phyloP scores from a whole-genome alignment of 1,140 invertebrate genomes.

The Brachionus koreanus region DNA sequence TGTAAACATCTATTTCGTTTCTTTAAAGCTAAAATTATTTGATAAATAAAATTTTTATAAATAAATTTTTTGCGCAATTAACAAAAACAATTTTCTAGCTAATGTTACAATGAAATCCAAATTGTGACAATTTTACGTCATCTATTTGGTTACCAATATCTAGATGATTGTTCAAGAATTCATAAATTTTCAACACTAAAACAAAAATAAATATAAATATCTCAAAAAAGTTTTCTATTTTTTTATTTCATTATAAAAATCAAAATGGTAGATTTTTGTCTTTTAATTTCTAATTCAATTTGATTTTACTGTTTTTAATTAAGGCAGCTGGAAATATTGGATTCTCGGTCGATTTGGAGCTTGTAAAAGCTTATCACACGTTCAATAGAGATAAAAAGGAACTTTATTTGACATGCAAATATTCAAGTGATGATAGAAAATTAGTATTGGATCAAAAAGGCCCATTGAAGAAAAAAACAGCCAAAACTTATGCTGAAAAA shows the following conservation, averaged over 20 bases:
- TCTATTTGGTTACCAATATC: neutral
- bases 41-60: neutral
- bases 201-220: neutral
- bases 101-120: neutral
- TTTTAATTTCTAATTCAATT: too few relatives aligned
- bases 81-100: neutral
- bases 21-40: neutral
- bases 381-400: slow-evolving; percentile 38
- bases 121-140: neutral
- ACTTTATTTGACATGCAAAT: slow-evolving; percentile 25
- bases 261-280: neutral
- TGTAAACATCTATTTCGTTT: neutral
- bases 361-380: slow-evolving; percentile 29
- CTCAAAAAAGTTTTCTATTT: neutral
- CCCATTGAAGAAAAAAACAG: neutral
- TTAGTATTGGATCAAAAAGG: slow-evolving; percentile 26
- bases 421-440: slow-evolving; percentile 36
- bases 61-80: neutral
- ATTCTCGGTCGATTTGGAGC: slow-evolving; percentile 12
- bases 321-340: slow-evolving; percentile 7
- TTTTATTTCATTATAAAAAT: neutral
- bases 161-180: neutral
- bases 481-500: slow-evolving; percentile 25
- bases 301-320: neutral
- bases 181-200: neutral